Base-by-base conservation (phyloP, 2,888 invertebrate genomes). In the Cephalotes varians region DNA sequence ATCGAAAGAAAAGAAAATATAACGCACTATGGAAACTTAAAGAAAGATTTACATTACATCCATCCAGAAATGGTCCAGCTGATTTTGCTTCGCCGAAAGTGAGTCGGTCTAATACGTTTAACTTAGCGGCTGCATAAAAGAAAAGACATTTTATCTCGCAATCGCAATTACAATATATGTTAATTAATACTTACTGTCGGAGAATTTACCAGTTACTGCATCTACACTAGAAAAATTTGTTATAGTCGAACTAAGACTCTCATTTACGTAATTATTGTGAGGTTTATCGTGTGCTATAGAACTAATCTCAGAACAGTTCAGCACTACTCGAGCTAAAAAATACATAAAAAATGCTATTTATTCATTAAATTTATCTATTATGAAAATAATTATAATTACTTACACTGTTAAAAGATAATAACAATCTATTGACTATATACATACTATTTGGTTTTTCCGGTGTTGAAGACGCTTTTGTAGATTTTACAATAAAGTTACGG, bases 11-110 rank as follows among this genome's bases (percentile, higher is more conserved):
- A 28, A 81, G 15, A 54, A 5, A 21, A 34, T 15, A 51, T 25
- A 74, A 82, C n/a, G 25, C 6, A 71, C n/a, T 62, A 37, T 9
- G 44, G 65, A 77, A 25, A 58, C 28, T 47, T 1, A 28, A 47
- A 77, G 9, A 72, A 73, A 49, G 82, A 95, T 96, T 95, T 94
- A 98, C 97, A 94, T 97, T 97, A 93, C 98, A 98, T 69, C 98
- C 98, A 95, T 99, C 98, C 80, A 99, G 96, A 93, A 98, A 98
- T 83, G 96, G 95, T 47, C 98, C 98, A 85, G 97, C 97, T 92
- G 96, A 96, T 92, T 97, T 97, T 1, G 97, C 96, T 82, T 95
- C 95, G 79, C 96, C 96, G 87, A 97, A 95, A 90, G 97, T 96
- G 58, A 97, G 95, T 56, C 86, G 83, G 21, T 86, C 85, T n/a